A percentile compares a stretch with the other conserved stretches of the same genome.
Evolutionary conservation across 2,888 invertebrate species (phyloP).

Genomic region (Ormyrus thymus): DNA sequence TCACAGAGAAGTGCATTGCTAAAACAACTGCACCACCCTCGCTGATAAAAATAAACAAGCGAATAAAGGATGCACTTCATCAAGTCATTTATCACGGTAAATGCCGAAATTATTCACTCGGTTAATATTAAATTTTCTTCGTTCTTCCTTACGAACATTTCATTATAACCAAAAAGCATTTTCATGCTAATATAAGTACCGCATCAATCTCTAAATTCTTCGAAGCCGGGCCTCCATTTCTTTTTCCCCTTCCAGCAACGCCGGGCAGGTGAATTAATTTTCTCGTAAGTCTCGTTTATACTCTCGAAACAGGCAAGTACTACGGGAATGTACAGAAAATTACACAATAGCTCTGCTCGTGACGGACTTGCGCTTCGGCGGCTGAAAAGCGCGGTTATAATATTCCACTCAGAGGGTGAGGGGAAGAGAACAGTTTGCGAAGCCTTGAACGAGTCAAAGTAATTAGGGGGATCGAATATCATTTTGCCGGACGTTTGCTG

Average conservation of each 20-base stretch:
- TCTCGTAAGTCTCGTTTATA: background rate
- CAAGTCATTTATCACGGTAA: constrained; percentile 37
- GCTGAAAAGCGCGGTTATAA: background rate
- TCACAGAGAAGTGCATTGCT: no score
- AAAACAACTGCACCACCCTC: background rate
- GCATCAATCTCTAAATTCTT: constrained; percentile 52
- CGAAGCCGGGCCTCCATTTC: constrained; percentile 9
- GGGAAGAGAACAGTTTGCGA: no score
- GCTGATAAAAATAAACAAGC: constrained; percentile 17
- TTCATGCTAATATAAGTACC: constrained; percentile 55
- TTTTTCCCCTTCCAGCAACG: background rate
- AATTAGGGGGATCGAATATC: constrained; percentile 29
- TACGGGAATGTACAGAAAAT: background rate
- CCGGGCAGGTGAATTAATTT: constrained; percentile 45
- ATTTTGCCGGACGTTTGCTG: constrained; percentile 11
- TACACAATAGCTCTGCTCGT: background rate
- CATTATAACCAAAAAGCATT: constrained; percentile 55
- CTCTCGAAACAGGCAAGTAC: background rate
- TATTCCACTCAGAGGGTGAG: no score
- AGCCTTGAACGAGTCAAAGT: constrained; percentile 7
- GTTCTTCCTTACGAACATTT: constrained; percentile 44
- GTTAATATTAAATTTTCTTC: constrained; percentile 55
- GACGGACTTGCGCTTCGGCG: background rate
- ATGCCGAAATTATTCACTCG: constrained; percentile 52
- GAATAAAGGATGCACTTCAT: background rate